Conservation (phyloP, 1,140 invertebrate genomes). For the Drosophila erecta region DNA sequence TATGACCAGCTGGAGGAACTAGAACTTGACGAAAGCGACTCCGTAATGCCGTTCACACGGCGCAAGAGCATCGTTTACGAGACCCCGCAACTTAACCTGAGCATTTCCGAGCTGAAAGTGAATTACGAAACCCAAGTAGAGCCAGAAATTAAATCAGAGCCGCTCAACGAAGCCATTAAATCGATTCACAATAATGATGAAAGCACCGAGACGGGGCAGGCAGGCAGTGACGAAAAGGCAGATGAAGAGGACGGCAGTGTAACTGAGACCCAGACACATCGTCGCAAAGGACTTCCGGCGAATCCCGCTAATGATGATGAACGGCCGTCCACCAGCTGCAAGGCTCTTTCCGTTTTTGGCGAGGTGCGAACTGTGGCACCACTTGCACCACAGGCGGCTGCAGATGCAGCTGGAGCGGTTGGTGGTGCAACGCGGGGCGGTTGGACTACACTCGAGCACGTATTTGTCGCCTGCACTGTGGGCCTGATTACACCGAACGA, state of each 20-base stretch:
- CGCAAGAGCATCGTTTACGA: conserved; percentile 68
- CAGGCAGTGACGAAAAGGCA: conserved; percentile 1
- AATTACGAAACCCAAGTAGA: conserved; percentile 63
- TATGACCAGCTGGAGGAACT: conserved; percentile 24
- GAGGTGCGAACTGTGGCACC: conserved; percentile 51
- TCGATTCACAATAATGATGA: conserved; percentile 13
- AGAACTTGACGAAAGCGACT: conserved; percentile 38
- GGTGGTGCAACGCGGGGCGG: conserved; percentile 39
- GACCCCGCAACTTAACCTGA: conserved; percentile 73
- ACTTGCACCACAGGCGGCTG: not conserved
- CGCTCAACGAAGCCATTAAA: conserved; percentile 43
- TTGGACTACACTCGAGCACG: conserved; percentile 80
- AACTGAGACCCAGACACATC: conserved; percentile 37
- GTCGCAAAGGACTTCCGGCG: conserved; percentile 62
- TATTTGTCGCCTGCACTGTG: conserved; percentile 80
- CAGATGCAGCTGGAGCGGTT: conserved; percentile 7
- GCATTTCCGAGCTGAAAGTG: conserved; percentile 72
- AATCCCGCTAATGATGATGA: conserved; percentile 26
- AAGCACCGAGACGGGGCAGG: conserved; percentile 27
- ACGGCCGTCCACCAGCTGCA: conserved; percentile 62
- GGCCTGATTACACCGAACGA: conserved; percentile 85
- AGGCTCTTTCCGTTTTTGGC: conserved; percentile 71
- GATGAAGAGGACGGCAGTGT: conserved; percentile 3
- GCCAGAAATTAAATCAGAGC: conserved; percentile 16
- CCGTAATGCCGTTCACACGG: conserved; percentile 12